These are phyloP conservation scores for Hofmannophila pseudospretella DNA, from an alignment of 2,888 invertebrate genomes.

Conservation along the genomic window DNA sequence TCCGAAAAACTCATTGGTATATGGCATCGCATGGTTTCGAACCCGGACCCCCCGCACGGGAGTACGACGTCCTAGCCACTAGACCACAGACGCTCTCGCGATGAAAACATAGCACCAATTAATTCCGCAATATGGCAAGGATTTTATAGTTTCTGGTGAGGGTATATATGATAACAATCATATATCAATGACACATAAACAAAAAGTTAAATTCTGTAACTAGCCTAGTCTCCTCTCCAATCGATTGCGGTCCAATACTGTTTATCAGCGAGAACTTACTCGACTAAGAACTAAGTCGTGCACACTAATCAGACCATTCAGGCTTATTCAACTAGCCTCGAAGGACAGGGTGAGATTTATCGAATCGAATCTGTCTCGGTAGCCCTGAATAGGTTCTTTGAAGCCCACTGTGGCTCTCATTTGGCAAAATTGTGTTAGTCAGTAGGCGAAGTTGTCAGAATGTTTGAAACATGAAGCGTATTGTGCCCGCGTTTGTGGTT, in stretches of 20 bases:
- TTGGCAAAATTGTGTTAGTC: neutral
- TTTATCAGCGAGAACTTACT: neutral
- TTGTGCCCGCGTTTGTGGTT: neutral
- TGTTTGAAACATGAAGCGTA: neutral
- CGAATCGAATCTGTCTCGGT: conserved; percentile 11
- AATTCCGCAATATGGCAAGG: too few relatives aligned
- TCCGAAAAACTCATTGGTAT: too few relatives aligned
- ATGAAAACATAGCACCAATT: too few relatives aligned
- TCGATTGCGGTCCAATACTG: neutral
- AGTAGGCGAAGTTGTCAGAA: conserved; percentile 3
- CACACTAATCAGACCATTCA: conserved; percentile 10
- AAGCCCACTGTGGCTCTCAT: conserved; percentile 1
- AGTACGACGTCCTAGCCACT: too few relatives aligned
- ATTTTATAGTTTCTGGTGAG: too few relatives aligned
- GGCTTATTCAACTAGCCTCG: conserved; percentile 3
- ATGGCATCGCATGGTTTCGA: too few relatives aligned
- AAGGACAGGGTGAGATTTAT: conserved; percentile 10
- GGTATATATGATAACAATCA: too few relatives aligned
- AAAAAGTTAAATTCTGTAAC: too few relatives aligned
- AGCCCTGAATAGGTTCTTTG: conserved; percentile 7
- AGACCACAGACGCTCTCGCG: too few relatives aligned
- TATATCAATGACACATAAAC: too few relatives aligned
- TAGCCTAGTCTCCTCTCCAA: too few relatives aligned
- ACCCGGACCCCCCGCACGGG: too few relatives aligned
- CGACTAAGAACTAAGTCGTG: conserved; percentile 2